A percentile compares a stretch with the other conserved stretches of the same genome.
These are phyloP conservation scores for Diogma glabrata DNA, from an alignment of 2,888 invertebrate genomes.

Conservation along the genomic window DNA sequence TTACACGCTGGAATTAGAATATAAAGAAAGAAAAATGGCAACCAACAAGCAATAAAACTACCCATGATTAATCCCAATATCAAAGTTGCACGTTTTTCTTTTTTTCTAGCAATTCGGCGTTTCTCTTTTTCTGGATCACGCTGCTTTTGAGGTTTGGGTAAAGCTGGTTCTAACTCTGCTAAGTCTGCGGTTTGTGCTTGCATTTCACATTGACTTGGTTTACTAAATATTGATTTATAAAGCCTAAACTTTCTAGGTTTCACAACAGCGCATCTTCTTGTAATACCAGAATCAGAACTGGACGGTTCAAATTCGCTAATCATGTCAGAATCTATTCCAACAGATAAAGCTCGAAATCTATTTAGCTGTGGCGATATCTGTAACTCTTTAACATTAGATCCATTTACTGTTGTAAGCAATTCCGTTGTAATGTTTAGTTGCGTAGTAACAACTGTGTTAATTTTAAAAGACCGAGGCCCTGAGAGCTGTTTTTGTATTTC, in stretches of 20 bases:
- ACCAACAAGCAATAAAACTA: conserved; percentile 89
- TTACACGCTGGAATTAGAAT: conserved; percentile 64
- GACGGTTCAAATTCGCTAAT: conserved; percentile 79
- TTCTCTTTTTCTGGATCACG: conserved; percentile 80
- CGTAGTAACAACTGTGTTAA: conserved; percentile 41
- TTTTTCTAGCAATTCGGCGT: conserved; percentile 72
- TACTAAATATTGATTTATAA: conserved; percentile 64
- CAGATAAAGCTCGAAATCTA: conserved; percentile 55
- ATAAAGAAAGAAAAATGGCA: conserved; percentile 86
- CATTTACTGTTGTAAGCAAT: background rate
- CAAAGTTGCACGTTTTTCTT: conserved; percentile 84
- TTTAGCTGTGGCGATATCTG: conserved; percentile 42
- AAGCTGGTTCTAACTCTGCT: conserved; percentile 44
- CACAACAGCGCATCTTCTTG: conserved; percentile 67
- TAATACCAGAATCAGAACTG: conserved; percentile 71
- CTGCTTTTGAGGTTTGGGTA: conserved; percentile 54
- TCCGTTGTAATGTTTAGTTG: background rate
- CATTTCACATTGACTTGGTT: conserved; percentile 26
- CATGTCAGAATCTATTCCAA: conserved; percentile 73
- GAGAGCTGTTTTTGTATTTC: conserved; percentile 57
- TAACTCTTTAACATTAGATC: conserved; percentile 46
- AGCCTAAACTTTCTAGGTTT: conserved; percentile 67
- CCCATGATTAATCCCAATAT: conserved; percentile 91
- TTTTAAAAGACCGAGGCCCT: conserved; percentile 40
- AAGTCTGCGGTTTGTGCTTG: conserved; percentile 30